Evolutionary conservation across 2,113 vertebrate species (phyloP).

Genomic region (Ciconia boyciana): DNA sequence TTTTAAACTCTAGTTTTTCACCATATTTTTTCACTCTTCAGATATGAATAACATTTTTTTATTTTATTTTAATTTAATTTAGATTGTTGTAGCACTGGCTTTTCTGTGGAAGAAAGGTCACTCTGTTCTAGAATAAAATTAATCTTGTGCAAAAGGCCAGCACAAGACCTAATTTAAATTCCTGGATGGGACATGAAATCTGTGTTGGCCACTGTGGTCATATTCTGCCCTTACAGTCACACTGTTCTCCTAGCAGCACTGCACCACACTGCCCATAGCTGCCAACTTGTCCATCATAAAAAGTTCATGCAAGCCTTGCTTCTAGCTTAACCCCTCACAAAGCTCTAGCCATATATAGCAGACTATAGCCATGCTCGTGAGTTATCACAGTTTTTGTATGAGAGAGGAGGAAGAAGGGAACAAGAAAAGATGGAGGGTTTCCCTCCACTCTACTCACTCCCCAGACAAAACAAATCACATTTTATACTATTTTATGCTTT

Average conservation of each 20-base stretch:
- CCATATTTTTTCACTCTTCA: slow-evolving; percentile 2
- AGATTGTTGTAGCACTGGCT: neutral
- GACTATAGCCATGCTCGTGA: fast-evolving
- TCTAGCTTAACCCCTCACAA: neutral
- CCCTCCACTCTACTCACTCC: neutral
- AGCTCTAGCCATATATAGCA: neutral
- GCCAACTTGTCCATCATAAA: neutral
- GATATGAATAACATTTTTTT: neutral
- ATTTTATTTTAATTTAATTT: neutral
- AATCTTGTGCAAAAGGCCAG: neutral
- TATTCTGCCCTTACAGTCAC: neutral
- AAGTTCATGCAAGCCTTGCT: neutral
- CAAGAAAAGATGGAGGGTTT: neutral
- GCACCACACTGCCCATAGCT: neutral
- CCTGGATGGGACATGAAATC: neutral
- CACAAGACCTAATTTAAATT: neutral
- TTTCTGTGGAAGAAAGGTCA: neutral
- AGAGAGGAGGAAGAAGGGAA: neutral
- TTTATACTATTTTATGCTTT: neutral
- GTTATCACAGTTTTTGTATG: neutral
- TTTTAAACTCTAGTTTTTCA: neutral
- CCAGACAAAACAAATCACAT: neutral
- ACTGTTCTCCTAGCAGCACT: neutral
- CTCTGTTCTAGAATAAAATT: neutral
- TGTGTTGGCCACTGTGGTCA: neutral